A percentile compares a stretch with the other conserved stretches of the same genome.
Conservation (phyloP, 2,888 invertebrate species). For the Temnothorax ravouxi region DNA sequence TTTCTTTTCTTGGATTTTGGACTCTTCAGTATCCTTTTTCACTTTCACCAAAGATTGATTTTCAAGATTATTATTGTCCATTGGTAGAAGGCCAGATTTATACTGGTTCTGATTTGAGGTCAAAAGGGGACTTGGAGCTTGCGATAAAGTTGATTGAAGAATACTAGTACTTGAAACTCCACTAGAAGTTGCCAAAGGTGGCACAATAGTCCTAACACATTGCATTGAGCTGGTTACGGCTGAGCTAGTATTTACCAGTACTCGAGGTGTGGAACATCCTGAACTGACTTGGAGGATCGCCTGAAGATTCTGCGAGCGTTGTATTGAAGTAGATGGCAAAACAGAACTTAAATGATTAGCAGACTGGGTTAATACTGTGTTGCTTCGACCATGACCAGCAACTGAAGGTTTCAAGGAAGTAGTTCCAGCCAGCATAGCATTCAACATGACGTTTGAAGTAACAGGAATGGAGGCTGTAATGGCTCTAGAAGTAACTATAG, state of each 20-base stretch:
- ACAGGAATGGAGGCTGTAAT: slow-evolving; percentile 79
- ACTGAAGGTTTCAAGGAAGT: slow-evolving; percentile 82
- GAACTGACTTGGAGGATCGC: slow-evolving; percentile 81
- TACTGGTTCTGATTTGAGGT: slow-evolving; percentile 81
- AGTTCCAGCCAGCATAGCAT: slow-evolving; percentile 84
- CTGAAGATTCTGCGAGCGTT: slow-evolving; percentile 81
- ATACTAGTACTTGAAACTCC: slow-evolving; percentile 83
- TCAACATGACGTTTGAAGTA: slow-evolving; percentile 85
- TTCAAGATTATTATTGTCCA: slow-evolving; percentile 81
- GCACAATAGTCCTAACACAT: slow-evolving; percentile 79
- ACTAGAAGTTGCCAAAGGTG: slow-evolving; percentile 77
- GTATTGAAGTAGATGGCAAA: slow-evolving; percentile 79
- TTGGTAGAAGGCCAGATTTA: slow-evolving; percentile 80
- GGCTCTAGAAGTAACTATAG: slow-evolving; percentile 71
- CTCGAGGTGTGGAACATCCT: slow-evolving; percentile 73
- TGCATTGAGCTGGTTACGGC: slow-evolving; percentile 78
- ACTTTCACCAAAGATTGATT: slow-evolving; percentile 61
- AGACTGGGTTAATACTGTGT: slow-evolving; percentile 82
- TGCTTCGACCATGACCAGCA: slow-evolving; percentile 74
- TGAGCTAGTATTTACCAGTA: slow-evolving; percentile 75
- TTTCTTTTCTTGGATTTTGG: slow-evolving; percentile 76
- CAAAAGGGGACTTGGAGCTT: slow-evolving; percentile 82
- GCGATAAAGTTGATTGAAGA: slow-evolving; percentile 84
- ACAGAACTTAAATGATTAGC: slow-evolving; percentile 82
- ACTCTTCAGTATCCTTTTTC: slow-evolving; percentile 78